phyloP scores from a whole-genome alignment of 2,888 invertebrate species.

The Harmothoe impar region DNA sequence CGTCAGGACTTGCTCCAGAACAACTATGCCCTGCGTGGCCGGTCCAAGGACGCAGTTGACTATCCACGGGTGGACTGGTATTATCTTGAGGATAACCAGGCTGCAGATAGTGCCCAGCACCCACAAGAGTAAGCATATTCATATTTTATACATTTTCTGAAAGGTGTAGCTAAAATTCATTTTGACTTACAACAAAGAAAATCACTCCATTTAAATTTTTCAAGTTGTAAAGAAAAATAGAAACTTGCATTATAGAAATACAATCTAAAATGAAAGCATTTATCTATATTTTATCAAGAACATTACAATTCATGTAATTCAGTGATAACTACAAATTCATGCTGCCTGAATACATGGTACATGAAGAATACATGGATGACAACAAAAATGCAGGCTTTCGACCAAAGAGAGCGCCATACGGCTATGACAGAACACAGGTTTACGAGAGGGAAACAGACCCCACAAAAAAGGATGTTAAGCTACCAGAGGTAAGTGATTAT shows the following conservation, averaged over 20 bases:
- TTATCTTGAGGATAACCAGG: slow-evolving; percentile 79
- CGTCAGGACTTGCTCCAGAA: slow-evolving; percentile 78
- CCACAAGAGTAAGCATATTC: no score
- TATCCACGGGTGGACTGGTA: slow-evolving; percentile 81
- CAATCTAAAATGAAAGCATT: no score
- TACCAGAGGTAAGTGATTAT: neutral
- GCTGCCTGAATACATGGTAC: slow-evolving; percentile 81
- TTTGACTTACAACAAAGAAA: no score
- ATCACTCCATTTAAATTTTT: no score
- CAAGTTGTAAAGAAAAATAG: no score
- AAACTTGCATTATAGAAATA: no score
- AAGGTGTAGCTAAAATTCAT: no score
- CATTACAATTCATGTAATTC: neutral
- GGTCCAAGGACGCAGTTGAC: slow-evolving; percentile 69
- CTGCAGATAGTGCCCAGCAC: neutral
- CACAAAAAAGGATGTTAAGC: slow-evolving; percentile 36
- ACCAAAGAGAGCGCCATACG: slow-evolving; percentile 60
- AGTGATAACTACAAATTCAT: slow-evolving; percentile 74
- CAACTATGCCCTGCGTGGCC: slow-evolving; percentile 65
- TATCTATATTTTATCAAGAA: no score
- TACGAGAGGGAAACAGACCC: slow-evolving; percentile 27
- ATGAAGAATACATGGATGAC: slow-evolving; percentile 66
- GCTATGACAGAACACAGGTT: slow-evolving; percentile 24
- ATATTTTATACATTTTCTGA: no score
- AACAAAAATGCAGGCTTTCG: neutral